Conservation (phyloP, 2,888 invertebrate genomes). For the Zaprionus lineosus region DNA sequence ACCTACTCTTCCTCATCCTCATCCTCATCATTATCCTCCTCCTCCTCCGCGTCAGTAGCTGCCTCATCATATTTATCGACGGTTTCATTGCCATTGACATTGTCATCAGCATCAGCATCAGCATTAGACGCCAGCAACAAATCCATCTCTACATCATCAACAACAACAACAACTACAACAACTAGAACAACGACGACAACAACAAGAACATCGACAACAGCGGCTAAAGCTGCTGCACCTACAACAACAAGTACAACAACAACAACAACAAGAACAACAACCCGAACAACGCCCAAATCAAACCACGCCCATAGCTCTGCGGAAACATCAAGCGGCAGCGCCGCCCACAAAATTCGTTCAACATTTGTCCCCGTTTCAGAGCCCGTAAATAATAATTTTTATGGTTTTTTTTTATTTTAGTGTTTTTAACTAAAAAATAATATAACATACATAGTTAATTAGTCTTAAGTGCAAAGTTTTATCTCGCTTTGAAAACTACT, state of each 20-base stretch:
- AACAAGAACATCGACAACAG: slow-evolving; percentile 12
- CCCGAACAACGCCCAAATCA: slow-evolving; percentile 24
- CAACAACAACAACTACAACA: slow-evolving; percentile 23
- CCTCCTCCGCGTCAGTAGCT: slow-evolving; percentile 16
- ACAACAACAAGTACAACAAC: slow-evolving; percentile 37
- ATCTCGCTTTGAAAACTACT: no score
- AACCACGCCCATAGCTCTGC: slow-evolving; percentile 37
- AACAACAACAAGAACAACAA: slow-evolving; percentile 46
- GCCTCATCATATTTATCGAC: slow-evolving; percentile 35
- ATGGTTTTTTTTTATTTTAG: slow-evolving; percentile 24
- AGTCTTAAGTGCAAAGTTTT: no score
- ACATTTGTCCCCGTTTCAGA: slow-evolving; percentile 58
- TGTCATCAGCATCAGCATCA: slow-evolving; percentile 23
- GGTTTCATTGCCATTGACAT: slow-evolving; percentile 62
- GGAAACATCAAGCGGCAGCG: slow-evolving; percentile 9
- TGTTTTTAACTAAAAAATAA: no score
- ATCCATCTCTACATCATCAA: slow-evolving; percentile 32
- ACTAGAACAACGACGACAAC: slow-evolving; percentile 14
- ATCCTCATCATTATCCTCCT: slow-evolving; percentile 19
- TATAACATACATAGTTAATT: no score
- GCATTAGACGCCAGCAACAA: slow-evolving; percentile 23
- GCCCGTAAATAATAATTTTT: slow-evolving; percentile 67
- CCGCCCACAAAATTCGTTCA: slow-evolving; percentile 45
- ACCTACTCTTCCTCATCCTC: slow-evolving; percentile 25
- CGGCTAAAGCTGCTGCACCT: slow-evolving; percentile 29